Conservation (phyloP, 1,140 invertebrate genomes). For the Metopolophium dirhodum region DNA sequence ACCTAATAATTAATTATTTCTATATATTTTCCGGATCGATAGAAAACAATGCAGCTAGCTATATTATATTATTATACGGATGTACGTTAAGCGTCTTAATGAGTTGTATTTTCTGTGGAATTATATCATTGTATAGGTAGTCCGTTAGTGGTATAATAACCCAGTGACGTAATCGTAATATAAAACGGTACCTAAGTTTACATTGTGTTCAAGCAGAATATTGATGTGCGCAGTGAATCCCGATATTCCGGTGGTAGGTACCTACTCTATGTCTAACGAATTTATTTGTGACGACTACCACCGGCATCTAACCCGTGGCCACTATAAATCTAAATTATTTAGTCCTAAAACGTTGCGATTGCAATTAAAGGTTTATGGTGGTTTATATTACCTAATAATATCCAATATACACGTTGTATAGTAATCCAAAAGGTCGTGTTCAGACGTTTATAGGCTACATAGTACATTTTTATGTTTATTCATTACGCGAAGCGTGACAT, state of each 20-base stretch:
- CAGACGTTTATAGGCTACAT: background rate
- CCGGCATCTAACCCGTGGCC: background rate
- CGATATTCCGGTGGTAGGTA: background rate
- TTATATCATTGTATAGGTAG: too few species aligned
- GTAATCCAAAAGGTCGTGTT: constrained; percentile 1
- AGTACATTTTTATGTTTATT: constrained; percentile 5
- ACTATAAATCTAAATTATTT: constrained; percentile 38
- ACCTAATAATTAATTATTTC: too few species aligned
- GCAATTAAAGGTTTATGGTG: constrained; percentile 27
- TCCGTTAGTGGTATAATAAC: too few species aligned
- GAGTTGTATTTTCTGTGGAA: too few species aligned
- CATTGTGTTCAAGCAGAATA: too few species aligned
- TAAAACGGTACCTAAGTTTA: too few species aligned
- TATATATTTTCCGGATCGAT: too few species aligned
- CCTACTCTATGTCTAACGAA: background rate
- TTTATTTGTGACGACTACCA: background rate
- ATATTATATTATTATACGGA: too few species aligned
- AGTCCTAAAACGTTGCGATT: constrained; percentile 11
- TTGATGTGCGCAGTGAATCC: background rate
- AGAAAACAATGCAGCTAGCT: too few species aligned
- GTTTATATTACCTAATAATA: constrained; percentile 8
- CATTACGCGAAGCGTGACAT: background rate
- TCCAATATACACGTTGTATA: background rate
- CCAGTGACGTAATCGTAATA: too few species aligned
- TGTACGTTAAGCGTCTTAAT: too few species aligned